A percentile compares a stretch with the other conserved stretches of the same genome.
Evolutionary conservation across 2,797 vertebrate genomes (phyloP).

Genomic region (Schizopygopsis pylzovi): DNA sequence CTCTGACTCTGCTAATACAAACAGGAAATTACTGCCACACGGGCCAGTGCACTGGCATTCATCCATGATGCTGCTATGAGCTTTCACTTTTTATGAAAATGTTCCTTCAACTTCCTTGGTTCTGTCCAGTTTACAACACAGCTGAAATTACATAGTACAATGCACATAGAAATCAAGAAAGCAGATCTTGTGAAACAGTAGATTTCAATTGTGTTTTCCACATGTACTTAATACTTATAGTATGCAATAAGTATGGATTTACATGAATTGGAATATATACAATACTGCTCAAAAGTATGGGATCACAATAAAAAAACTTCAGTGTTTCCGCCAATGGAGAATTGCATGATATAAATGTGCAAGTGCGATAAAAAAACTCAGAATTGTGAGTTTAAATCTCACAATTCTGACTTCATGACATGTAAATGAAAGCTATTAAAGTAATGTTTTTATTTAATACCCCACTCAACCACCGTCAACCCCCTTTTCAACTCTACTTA

Average conservation of each 20-base stretch:
- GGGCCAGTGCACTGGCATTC: constrained; percentile 1
- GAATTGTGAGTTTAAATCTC: too few species aligned
- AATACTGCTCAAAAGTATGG: background rate
- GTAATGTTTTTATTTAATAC: too few species aligned
- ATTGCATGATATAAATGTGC: too few species aligned
- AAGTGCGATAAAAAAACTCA: too few species aligned
- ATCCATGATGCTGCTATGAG: constrained; percentile 20
- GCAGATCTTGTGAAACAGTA: background rate
- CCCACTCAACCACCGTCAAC: too few species aligned
- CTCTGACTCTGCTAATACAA: constrained; percentile 1
- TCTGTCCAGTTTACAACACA: background rate
- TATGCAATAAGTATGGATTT: background rate
- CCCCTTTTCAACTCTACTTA: background rate
- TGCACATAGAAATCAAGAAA: background rate
- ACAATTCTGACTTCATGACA: too few species aligned
- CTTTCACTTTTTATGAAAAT: constrained; percentile 7
- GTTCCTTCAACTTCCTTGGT: background rate
- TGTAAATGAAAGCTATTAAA: too few species aligned
- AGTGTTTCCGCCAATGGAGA: too few species aligned
- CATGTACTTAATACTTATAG: background rate
- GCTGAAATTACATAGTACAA: background rate
- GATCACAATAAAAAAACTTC: background rate
- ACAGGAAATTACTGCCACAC: constrained; percentile 43
- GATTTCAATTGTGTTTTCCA: background rate
- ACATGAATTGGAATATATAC: background rate